These are phyloP conservation scores for Busseola fusca DNA, from an alignment of 2,888 invertebrate species.

Conservation along the genomic window DNA sequence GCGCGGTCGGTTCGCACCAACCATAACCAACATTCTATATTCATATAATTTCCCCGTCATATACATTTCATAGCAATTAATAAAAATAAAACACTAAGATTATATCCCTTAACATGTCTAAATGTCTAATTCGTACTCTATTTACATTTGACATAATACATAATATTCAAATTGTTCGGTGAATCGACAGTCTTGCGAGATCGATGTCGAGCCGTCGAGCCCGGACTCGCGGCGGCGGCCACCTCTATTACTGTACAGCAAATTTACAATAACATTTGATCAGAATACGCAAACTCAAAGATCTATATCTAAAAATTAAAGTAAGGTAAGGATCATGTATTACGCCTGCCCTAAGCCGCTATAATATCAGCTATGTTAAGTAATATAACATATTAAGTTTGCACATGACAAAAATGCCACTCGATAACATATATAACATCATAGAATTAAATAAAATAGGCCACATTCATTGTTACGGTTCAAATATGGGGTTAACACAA, in stretches of 20 bases:
- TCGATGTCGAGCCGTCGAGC: slow-evolving; percentile 69
- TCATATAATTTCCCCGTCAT: slow-evolving; percentile 67
- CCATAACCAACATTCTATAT: slow-evolving; percentile 61
- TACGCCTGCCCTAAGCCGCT: slow-evolving; percentile 87
- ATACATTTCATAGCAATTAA: slow-evolving; percentile 77
- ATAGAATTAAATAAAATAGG: slow-evolving; percentile 81
- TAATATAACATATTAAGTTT: slow-evolving; percentile 81
- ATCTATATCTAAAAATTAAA: slow-evolving; percentile 84
- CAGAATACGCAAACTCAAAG: slow-evolving; percentile 86
- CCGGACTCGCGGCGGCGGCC: slow-evolving; percentile 75
- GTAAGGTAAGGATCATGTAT: slow-evolving; percentile 82
- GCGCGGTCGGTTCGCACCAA: slow-evolving; percentile 68
- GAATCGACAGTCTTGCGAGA: slow-evolving; percentile 79
- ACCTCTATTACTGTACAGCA: slow-evolving; percentile 82
- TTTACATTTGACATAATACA: slow-evolving; percentile 85
- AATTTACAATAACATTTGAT: slow-evolving; percentile 88
- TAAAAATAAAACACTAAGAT: slow-evolving; percentile 84
- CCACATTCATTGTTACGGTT: slow-evolving; percentile 84
- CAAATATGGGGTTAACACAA: slow-evolving; percentile 83
- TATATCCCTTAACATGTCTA: slow-evolving; percentile 84
- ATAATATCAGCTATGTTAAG: slow-evolving; percentile 87
- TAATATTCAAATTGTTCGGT: slow-evolving; percentile 85
- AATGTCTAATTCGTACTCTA: slow-evolving; percentile 86
- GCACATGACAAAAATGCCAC: slow-evolving; percentile 83
- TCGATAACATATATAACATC: slow-evolving; percentile 68